Base-by-base conservation (phyloP, 1,140 invertebrate genomes). In the Mya arenaria region DNA sequence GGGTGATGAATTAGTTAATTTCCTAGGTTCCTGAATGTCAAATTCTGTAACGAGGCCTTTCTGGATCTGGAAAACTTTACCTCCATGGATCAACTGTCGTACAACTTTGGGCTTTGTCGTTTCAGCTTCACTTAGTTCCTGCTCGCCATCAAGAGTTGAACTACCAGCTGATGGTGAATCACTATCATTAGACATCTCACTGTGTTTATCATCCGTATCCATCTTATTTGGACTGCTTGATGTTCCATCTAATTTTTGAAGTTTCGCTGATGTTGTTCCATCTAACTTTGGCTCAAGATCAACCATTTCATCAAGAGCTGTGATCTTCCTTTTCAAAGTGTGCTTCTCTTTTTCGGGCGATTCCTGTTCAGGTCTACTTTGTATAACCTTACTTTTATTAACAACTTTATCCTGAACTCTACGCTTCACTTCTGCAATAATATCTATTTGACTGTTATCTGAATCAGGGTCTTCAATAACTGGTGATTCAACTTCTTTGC, bases 51-150 rank as follows among this genome's bases (percentile, higher is more conserved):
- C 58, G 23, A 41, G 48, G 6, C 78, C 78, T 72, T 52, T 41
- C 37, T 81, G 78, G 37, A 81, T 72, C 52, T 81, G 65, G 58
- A 60, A 81, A 65, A 81, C 56, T 48, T 48, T 81, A 34, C 78
- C 78, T 25, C 52, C 55, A 63, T 81, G 78, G 60, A 71, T 62
- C 25, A 81, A 32, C 23, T 81, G 66, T n/a, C 78, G 52, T 10
- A 69, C 39, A 25, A 68, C 19, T 63, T 52, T 52, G n/a, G n/a
- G n/a, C n/a, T n/a, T n/a, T n/a, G n/a, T n/a, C 10, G 41, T 48
- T 10, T 19, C 19, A 48, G 19, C 10, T 48, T 17, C 17, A 23
- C 48, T 52, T 4, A 52, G 19, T 23, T 10, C 10, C 19, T 10
- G 19, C 1, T n/a, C 48, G 8, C 10, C 25, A 23, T 52, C 48